Evolutionary conservation across 2,113 vertebrate species (phyloP).

Genomic region (Poeciliopsis turrubarensis): DNA sequence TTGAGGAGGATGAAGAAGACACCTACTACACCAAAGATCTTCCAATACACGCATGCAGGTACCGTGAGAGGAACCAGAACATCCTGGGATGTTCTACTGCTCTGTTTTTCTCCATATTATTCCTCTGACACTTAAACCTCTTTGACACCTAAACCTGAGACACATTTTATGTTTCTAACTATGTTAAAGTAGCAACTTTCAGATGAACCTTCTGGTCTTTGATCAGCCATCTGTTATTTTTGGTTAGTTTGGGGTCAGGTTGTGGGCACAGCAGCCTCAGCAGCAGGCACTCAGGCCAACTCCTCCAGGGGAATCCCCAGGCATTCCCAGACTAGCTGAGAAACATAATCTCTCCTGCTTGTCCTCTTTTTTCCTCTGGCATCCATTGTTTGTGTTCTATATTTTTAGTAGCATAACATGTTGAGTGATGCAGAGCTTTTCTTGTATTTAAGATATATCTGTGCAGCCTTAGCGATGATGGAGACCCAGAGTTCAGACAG

Average conservation of each 20-base stretch:
- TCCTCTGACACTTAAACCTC: no score
- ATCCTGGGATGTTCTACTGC: not conserved
- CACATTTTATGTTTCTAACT: not conserved
- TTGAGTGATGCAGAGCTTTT: not conserved
- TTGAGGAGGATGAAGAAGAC: conserved; percentile 97
- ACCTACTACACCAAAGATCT: conserved; percentile 98
- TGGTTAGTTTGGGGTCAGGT: no score
- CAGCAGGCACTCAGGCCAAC: no score
- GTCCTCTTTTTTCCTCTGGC: no score
- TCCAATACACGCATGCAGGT: conserved; percentile 97
- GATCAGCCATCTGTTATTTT: no score
- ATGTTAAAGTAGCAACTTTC: not conserved
- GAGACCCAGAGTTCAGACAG: not conserved
- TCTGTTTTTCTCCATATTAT: not conserved
- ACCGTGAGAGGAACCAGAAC: conserved; percentile 50
- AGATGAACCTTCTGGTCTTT: not conserved
- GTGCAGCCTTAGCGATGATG: not conserved
- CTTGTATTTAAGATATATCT: not conserved
- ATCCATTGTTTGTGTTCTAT: not conserved
- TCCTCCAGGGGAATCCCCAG: no score
- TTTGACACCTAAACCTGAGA: not conserved
- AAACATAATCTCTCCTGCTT: no score
- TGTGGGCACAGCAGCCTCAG: no score
- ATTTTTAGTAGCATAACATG: not conserved
- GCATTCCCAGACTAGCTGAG: not conserved